Base-by-base conservation (phyloP, 2,888 invertebrate species). In the Latrodectus elegans region DNA sequence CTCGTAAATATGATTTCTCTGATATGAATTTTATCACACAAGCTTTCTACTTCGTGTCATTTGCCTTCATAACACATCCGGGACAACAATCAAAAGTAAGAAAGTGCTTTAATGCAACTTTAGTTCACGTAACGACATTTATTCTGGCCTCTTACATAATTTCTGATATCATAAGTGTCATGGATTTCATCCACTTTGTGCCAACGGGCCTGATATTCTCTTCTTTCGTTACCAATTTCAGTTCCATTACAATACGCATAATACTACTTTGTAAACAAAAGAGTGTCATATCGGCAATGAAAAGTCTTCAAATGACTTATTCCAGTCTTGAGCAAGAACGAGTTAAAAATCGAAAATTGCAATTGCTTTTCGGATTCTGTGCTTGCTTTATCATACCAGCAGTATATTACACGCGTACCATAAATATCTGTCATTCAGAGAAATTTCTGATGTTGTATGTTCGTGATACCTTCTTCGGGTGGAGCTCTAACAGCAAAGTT, bases 151-250 rank as follows among this genome's bases (percentile, higher is more conserved):
- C 55, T 8, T 75, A 75, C 26, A 55, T 55, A 2, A 60, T 68
- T 9, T 38, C n/a, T 12, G 82, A 82, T 60, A 26, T 67, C 12
- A 67, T 53, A 2, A 73, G 22, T 38, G 12, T 82, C 15, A 4
- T 82, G 1, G 73, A 64, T 15, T 26, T 75, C 1, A 14, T 49
- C 26, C 38, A 55, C 10, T n/a, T 38, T 1, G 15, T 86, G 22
- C 86, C 86, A 8, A 60, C 67, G 10, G 86, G 86, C 8, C 55
- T 81, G 53, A 64, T 76, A 15, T 67, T 86, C 38, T 77, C 86
- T 1, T 51, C 81, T 26, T 55, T 77, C 3, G 38, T 86, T 53
- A 81, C 76, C 0, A 67, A 77, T 49, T 72, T 77, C 65, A 75
- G 86, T 38, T 81, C 65, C 12, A 67, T 73, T 67, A 49, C 15